Conservation (phyloP, 2,113 vertebrate genomes). For the Phocoena phocoena region DNA sequence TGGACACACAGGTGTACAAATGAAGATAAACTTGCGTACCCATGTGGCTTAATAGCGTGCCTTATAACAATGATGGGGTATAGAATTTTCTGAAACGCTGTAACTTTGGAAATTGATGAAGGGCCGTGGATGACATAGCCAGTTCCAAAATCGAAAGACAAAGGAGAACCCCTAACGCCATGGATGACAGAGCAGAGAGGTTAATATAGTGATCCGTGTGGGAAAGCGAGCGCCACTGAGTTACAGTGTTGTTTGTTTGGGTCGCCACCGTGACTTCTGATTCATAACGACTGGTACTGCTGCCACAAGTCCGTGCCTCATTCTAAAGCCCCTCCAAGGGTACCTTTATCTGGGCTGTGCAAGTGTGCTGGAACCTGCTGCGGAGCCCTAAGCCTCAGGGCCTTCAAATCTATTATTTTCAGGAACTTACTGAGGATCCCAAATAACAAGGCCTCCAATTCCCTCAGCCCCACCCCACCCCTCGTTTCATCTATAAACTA, state of each 20-base stretch:
- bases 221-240: constrained; percentile 1
- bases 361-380: neutral
- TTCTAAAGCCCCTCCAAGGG: neutral
- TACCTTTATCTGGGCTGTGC: neutral
- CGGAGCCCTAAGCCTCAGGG: neutral
- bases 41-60: constrained; percentile 61
- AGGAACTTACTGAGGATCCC: neutral
- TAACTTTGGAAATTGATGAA: constrained; percentile 73
- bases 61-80: constrained; percentile 61
- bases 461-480: neutral
- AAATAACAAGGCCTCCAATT: neutral
- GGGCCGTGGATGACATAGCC: neutral
- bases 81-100: constrained; percentile 70
- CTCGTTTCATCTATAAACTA: neutral
- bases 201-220: constrained; percentile 48
- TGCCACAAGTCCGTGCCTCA: neutral
- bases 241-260: neutral
- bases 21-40: constrained; percentile 72
- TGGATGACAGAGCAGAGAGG: constrained; percentile 43
- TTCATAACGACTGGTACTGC: neutral
- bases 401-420: neutral
- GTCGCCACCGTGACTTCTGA: neutral
- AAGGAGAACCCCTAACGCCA: constrained; percentile 60
- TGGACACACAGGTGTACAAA: constrained; percentile 67
- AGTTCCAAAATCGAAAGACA: constrained; percentile 71